Evolutionary conservation across 2,888 invertebrate species (phyloP).

Genomic region (Cacoxenus indagator): DNA sequence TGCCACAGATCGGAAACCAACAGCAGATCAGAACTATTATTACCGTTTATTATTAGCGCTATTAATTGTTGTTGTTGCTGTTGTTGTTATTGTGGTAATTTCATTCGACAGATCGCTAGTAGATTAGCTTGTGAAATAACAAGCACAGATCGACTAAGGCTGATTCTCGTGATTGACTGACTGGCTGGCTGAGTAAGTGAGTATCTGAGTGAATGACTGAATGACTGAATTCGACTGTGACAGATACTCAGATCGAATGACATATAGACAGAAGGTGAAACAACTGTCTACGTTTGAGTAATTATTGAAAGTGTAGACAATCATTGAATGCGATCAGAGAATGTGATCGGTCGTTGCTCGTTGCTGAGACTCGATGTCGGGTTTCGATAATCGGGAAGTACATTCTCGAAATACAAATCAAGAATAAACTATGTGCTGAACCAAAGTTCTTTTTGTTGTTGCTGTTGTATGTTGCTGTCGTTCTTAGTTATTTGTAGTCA

Average conservation of each 20-base stretch:
- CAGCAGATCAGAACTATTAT: too few relatives aligned
- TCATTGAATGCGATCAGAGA: slow-evolving; percentile 44
- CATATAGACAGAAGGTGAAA: neutral
- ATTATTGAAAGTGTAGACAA: slow-evolving; percentile 22
- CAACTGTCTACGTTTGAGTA: slow-evolving; percentile 1
- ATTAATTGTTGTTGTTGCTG: neutral
- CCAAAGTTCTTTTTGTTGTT: neutral
- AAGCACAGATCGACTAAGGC: neutral
- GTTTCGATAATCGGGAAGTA: slow-evolving; percentile 45
- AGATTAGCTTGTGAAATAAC: neutral
- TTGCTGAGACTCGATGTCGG: slow-evolving; percentile 57
- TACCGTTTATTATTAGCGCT: neutral
- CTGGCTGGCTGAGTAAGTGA: neutral
- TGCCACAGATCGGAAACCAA: too few relatives aligned
- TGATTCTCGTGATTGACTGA: neutral
- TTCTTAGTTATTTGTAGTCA: slow-evolving; percentile 59
- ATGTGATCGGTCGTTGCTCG: too few relatives aligned
- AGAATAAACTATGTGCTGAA: slow-evolving; percentile 32
- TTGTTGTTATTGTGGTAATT: neutral
- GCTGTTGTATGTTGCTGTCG: slow-evolving; percentile 33
- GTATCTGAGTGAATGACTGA: neutral
- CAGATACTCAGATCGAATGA: neutral
- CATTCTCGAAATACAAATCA: slow-evolving; percentile 46
- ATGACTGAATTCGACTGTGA: neutral
- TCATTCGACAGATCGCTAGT: neutral